Percentiles rank a stretch among this genome's conserved stretches.
These are phyloP conservation scores for Amphimallon solstitiale DNA, from an alignment of 2,888 invertebrate species.

Conservation along the genomic window DNA sequence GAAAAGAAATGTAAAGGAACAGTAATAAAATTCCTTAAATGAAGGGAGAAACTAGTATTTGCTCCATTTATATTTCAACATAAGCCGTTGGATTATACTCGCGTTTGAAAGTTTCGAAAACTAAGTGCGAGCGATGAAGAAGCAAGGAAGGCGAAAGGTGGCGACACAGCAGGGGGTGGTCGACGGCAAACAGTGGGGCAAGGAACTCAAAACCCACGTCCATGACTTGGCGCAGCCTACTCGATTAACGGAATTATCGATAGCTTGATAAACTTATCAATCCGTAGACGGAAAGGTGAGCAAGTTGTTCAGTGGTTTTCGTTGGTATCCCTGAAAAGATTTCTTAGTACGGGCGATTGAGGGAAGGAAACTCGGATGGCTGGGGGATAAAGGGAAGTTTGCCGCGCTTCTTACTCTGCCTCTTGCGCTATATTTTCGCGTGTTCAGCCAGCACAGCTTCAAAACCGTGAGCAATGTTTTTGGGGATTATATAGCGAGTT, in stretches of 20 bases:
- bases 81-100: conserved; percentile 37
- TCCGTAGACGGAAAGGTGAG: conserved; percentile 43
- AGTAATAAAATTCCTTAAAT: conserved; percentile 22
- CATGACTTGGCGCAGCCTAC: conserved; percentile 29
- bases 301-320: conserved; percentile 23
- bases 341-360: not conserved
- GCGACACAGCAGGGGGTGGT: not conserved
- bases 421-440: conserved; percentile 21
- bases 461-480: conserved; percentile 53
- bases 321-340: conserved; percentile 17
- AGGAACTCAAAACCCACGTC: not conserved
- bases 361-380: not conserved
- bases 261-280: conserved; percentile 48
- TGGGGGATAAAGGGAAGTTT: conserved; percentile 14
- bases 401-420: conserved; percentile 20
- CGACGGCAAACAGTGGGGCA: not conserved
- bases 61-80: conserved; percentile 36
- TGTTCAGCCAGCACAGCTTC: conserved; percentile 46
- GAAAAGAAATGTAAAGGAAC: not conserved
- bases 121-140: conserved; percentile 32
- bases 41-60: conserved; percentile 23
- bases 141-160: conserved; percentile 23
- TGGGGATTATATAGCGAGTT: conserved; percentile 56
- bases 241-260: conserved; percentile 47
- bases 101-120: conserved; percentile 36